Percentiles rank a stretch among this genome's conserved stretches.
Evolutionary conservation across 2,113 vertebrate species (phyloP).

Genomic region (Cyrtonyx montezumae): DNA sequence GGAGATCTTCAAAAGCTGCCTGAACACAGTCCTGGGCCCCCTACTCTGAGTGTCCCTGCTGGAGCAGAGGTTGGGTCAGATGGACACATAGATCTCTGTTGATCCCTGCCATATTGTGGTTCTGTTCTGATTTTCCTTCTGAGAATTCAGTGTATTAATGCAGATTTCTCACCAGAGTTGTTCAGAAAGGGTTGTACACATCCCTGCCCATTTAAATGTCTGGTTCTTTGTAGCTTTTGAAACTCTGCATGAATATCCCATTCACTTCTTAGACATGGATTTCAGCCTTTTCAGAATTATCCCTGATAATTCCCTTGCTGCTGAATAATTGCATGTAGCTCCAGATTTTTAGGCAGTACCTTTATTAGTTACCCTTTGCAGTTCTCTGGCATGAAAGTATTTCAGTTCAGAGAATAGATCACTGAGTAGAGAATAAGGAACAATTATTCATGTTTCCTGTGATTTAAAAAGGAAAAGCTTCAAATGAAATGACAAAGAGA

Average conservation of each 20-base stretch:
- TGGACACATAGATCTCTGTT: background rate
- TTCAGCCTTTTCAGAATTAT: background rate
- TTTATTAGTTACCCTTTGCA: background rate
- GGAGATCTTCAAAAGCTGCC: background rate
- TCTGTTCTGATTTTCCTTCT: background rate
- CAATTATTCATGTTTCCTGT: background rate
- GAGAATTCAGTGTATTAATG: background rate
- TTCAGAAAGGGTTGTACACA: background rate
- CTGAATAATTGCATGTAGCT: background rate
- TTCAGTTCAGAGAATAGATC: background rate
- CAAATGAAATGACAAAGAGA: background rate
- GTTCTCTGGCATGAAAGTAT: background rate
- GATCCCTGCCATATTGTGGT: background rate
- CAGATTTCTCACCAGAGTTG: background rate
- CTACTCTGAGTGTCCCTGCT: background rate
- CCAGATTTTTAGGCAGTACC: background rate
- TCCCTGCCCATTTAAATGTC: background rate
- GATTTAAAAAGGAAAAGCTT: background rate
- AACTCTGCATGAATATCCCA: background rate
- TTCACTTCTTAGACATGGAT: background rate
- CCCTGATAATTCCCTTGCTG: background rate
- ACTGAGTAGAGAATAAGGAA: background rate
- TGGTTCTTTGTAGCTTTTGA: background rate
- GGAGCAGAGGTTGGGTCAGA: background rate
- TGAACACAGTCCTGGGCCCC: background rate